These are phyloP conservation scores for Chlamydotis undulata DNA, from an alignment of 2,113 vertebrate genomes.

Conservation along the genomic window DNA sequence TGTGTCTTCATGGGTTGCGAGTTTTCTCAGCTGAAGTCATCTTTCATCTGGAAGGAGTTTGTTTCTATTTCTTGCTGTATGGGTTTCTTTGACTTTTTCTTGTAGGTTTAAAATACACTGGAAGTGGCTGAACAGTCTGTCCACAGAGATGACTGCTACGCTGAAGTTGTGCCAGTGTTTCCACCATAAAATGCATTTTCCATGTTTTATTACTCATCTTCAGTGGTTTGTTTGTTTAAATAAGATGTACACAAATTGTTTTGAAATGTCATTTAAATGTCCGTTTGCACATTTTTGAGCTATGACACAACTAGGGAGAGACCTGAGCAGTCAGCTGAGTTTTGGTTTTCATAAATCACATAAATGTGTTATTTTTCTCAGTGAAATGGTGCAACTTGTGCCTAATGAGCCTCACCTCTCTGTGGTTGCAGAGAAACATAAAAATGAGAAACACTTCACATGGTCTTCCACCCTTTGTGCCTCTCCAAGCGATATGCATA, in stretches of 20 bases:
- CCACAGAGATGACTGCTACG: not conserved
- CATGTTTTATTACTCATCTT: slow-evolving; percentile 6
- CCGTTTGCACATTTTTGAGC: not conserved
- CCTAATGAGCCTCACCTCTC: slow-evolving; percentile 12
- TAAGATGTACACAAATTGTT: slow-evolving; percentile 12
- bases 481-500: not conserved
- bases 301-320: not conserved
- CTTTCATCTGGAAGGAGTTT: slow-evolving; percentile 23
- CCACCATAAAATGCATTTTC: slow-evolving; percentile 34
- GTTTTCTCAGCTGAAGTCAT: not conserved
- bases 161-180: slow-evolving; percentile 28
- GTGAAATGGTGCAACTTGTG: slow-evolving; percentile 26
- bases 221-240: slow-evolving; percentile 39
- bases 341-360: not conserved
- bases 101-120: slow-evolving; percentile 32
- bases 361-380: slow-evolving; percentile 23
- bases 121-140: not conserved
- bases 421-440: not conserved
- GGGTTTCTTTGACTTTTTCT: slow-evolving; percentile 27
- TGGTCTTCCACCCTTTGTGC: not conserved
- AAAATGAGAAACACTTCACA: not conserved
- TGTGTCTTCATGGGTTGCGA: not conserved
- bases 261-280: not conserved
- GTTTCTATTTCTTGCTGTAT: slow-evolving; percentile 43
- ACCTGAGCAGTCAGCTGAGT: not conserved